Base-by-base conservation (phyloP, 2,888 invertebrate species). In the Ypsolopha scabrella region DNA sequence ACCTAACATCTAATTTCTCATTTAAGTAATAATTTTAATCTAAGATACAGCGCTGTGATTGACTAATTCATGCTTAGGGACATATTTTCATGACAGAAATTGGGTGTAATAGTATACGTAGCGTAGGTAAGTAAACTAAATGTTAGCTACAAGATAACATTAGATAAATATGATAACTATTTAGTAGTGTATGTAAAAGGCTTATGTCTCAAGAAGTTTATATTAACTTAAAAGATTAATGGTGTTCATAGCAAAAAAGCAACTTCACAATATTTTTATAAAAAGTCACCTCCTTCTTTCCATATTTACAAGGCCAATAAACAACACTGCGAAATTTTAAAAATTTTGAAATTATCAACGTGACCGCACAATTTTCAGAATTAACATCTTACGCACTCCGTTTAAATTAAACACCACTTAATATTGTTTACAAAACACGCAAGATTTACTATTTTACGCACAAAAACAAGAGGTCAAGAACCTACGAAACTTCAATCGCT, bases 211-310 rank as follows among this genome's bases (percentile, higher is more conserved):
- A n/a, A 38, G n/a, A 38, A 10, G n/a, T n/a, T n/a, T n/a, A n/a
- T n/a, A n/a, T n/a, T n/a, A n/a, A n/a, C n/a, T n/a, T n/a, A 38
- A n/a, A 38, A 9, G n/a, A n/a, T n/a, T n/a, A 10, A n/a, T 10
- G 39, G 55, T 54, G 50, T 24, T 24, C 24, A 24, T 24, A 24
- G 24, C 24, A 24, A 24, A 24, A 24, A 24, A 24, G 24, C 2
- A 24, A 24, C 4, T 24, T 24, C 24, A 24, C 24, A 24, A 54
- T 52, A 34, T 51, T 50, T 54, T 47, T 43, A 49, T 49, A 47
- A 48, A 64, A 70, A 24, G 24, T 82, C 85, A 85, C 85, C 85
- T 85, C 79, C 75, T 80, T 59, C 85, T 75, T 70, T 85, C 83
- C 82, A 82, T 78, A 60, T 55, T 67, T 57, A 48, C 50, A 47